These are phyloP conservation scores for Dasysyrphus tricinctus DNA, from an alignment of 2,888 invertebrate species.

Conservation along the genomic window DNA sequence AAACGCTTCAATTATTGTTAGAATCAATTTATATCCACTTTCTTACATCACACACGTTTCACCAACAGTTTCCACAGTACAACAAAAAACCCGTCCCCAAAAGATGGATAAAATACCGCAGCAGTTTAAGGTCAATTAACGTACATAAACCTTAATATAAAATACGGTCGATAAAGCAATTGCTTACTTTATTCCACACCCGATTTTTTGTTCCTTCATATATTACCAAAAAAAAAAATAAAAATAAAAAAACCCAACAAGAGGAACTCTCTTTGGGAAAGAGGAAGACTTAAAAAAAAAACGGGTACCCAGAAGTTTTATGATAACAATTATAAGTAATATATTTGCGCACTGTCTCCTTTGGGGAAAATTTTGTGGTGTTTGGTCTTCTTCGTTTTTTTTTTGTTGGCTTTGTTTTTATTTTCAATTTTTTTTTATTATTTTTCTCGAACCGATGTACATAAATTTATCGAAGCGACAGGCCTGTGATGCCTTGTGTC, in stretches of 20 bases:
- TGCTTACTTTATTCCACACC: constrained; percentile 60
- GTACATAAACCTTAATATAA: constrained; percentile 67
- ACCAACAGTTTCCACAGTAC: background rate
- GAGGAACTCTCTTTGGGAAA: background rate
- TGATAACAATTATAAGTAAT: constrained; percentile 76
- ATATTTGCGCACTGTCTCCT: constrained; percentile 71
- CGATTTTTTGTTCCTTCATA: constrained; percentile 1
- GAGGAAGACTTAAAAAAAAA: constrained; percentile 1
- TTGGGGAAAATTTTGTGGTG: constrained; percentile 55
- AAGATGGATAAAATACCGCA: constrained; percentile 54
- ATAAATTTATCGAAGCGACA: constrained; percentile 64
- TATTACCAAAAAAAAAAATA: constrained; percentile 1
- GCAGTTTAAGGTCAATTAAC: constrained; percentile 71
- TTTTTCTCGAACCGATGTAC: constrained; percentile 18
- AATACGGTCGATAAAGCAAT: constrained; percentile 68
- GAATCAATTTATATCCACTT: background rate
- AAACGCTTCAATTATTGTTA: background rate
- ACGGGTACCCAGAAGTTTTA: constrained; percentile 68
- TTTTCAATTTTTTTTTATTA: background rate
- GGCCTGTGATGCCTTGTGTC: constrained; percentile 53
- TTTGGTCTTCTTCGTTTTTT: constrained; percentile 26
- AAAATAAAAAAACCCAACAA: background rate
- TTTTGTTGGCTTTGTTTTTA: background rate
- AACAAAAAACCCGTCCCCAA: background rate
- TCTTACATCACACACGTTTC: background rate